Evolutionary conservation across 2,888 invertebrate species (phyloP), one percentile per base, ranked within the genome.

Genomic region (Cerastis leucographa): DNA sequence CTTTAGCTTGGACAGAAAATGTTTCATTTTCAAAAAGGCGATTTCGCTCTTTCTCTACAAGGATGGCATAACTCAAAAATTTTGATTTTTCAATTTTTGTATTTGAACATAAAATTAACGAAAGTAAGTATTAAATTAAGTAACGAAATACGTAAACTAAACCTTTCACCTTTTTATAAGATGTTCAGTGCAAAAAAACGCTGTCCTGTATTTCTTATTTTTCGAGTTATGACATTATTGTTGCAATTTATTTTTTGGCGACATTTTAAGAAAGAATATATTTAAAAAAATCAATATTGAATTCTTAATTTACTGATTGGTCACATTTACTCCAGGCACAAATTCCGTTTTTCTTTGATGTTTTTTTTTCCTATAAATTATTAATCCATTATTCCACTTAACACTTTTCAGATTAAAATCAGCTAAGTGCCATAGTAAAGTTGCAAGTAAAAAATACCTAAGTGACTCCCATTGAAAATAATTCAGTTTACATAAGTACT

Each of bases 401-500:
- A 25, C 65, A 54, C n/a, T 67, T 54, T 44, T 42, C 62, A 74
- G 54, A 35, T 22, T 49, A 80, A 62, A 56, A 64, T 11, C 29
- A 35, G 64, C 51, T 29, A 68, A 77, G 76, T 42, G 49, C 71
- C 40, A 66, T 29, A 44, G 9, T 29, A 54, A 46, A 65, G 46
- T 70, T 56, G 51, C 25, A 42, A 46, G 19, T 51, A 54, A 70
- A 66, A 46, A 80, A 46, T 42, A 74, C 42, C 22, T 67, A 46
- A 59, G 64, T 12, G 46, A 69, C 17, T 54, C 0, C 54, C 65
- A 83, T 61, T 78, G 79, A 62, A 74, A 56, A 74, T 76, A 74
- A 78, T 78, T 65, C 71, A 51, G 71, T 79, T 82, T 81, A 78
- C 78, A 71, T 81, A 73, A 78, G 56, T 70, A 51, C 73, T 81